Evolutionary conservation across 2,113 vertebrate species (phyloP), one percentile per base, ranked within the genome.

Genomic region (Cebidichthys violaceus): DNA sequence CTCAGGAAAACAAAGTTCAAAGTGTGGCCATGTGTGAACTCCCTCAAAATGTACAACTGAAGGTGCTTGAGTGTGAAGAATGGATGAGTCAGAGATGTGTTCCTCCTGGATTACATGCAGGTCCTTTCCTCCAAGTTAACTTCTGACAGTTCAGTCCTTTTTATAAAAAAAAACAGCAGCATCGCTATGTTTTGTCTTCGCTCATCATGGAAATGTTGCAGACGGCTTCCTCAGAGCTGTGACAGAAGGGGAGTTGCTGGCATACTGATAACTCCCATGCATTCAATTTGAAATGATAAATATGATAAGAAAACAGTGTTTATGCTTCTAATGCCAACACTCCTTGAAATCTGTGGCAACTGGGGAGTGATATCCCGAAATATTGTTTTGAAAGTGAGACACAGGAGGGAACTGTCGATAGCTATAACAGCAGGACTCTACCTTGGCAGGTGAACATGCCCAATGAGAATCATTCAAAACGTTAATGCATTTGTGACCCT

Each of bases 251-350:
- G 66, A 82, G 81, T 59, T 10, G 57, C 55, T 77, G 72, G 68
- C 81, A 76, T 66, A 59, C 82, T 70, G 82, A 90, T 89, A 83
- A 73, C 65, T 85, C 68, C 70, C 50, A 78, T 57, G 74, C 74
- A 70, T 84, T 91, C 64, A 88, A 77, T 82, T 85, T 62, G 78
- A 91, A 86, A 86, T 90, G 75, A 92, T 88, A 60, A 84, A 85
- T 81, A 41, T 57, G 74, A 77, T 85, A n/a, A 43, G 41, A 47
- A 66, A 24, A 75, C 75, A 61, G 27, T 75, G 71, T 81, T 77
- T 77, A 75, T 65, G 39, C 69, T 33, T 81, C 27, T 79, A 75
- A 75, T 88, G 55, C 79, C 52, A 64, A 73, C 50, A 27, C 50
- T 71, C 69, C 69, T 41, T 61, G 33, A 75, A 77, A 86, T 62